Base-by-base conservation (phyloP, 2,113 vertebrate species). In the Neogobius melanostomus region DNA sequence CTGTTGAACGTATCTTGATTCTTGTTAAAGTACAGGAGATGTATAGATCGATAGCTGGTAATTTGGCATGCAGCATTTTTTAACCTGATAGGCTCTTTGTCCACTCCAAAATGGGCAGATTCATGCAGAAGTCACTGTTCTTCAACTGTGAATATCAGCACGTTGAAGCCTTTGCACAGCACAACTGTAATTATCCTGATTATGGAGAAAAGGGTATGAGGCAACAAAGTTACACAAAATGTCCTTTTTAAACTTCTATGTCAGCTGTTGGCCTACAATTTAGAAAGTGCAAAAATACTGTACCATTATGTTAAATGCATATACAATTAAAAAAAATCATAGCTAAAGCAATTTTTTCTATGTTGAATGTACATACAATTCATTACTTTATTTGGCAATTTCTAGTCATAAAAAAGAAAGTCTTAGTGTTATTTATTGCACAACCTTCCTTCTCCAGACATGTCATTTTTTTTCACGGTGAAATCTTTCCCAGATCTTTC, bases 261-360 rank as follows among this genome's bases (percentile, higher is more conserved):
- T 7, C 59, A 73, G 50, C 1, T 5, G 57, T 78, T 65, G 74
- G 48, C 16, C 15, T 45, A 56, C 28, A 57, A 51, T 73, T 14
- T 64, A 57, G 49, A 44, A 53, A 44, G 52, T 79, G 69, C 49
- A 44, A n/a, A 77, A 78, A n/a, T n/a, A n/a, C n/a, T n/a, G 17
- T 51, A 36, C 16, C 15, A 50, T 49, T 21, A 76, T 68, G 44
- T 17, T 52, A 73, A 63, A 10, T 51, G 63, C 59, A 7, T 61
- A 50, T 71, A 42, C 69, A 36, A 36, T 36, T 0, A 4, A 36
- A 36, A 36, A 36, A 36, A 36, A 36, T 21, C 21, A 21, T 21
- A 21, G 21, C 21, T 21, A 21, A 21, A 21, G 21, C 21, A 1
- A 21, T 21, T 21, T 21, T 2, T 21, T 21, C 21, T 21, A 21